phyloP scores from a whole-genome alignment of 2,113 vertebrate species.

The Struthidea cinerea region DNA sequence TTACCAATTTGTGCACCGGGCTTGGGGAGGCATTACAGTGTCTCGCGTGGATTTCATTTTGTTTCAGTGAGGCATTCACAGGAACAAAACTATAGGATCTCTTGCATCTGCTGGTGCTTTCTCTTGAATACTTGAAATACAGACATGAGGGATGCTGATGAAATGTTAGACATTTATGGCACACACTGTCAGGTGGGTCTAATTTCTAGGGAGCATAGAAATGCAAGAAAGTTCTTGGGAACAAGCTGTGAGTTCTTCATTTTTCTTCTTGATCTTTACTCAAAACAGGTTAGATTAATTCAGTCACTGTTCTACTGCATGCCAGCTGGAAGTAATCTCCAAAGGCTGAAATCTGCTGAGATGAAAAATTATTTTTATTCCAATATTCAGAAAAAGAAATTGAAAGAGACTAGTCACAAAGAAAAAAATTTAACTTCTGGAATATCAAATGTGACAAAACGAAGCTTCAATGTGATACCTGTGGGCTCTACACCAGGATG shows the following conservation, averaged over 20 bases:
- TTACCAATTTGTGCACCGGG: background rate
- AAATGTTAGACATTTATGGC: background rate
- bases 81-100: background rate
- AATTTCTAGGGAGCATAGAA: background rate
- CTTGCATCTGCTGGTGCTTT: background rate
- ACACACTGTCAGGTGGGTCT: background rate
- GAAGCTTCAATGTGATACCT: background rate
- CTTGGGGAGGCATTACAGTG: background rate
- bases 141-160: background rate
- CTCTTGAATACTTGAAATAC: background rate
- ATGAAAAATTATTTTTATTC: background rate
- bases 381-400: background rate
- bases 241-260: background rate
- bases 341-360: background rate
- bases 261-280: background rate
- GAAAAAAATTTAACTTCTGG: background rate
- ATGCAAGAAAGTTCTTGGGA: background rate
- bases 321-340: background rate
- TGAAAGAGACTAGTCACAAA: background rate
- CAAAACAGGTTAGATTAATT: background rate
- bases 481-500: background rate
- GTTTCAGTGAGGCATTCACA: background rate
- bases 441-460: background rate
- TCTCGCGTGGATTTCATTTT: background rate
- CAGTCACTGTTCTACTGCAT: background rate